Evolutionary conservation across 2,113 vertebrate species (phyloP), one percentile per base, ranked within the genome.

Genomic region (Chamaea fasciata): DNA sequence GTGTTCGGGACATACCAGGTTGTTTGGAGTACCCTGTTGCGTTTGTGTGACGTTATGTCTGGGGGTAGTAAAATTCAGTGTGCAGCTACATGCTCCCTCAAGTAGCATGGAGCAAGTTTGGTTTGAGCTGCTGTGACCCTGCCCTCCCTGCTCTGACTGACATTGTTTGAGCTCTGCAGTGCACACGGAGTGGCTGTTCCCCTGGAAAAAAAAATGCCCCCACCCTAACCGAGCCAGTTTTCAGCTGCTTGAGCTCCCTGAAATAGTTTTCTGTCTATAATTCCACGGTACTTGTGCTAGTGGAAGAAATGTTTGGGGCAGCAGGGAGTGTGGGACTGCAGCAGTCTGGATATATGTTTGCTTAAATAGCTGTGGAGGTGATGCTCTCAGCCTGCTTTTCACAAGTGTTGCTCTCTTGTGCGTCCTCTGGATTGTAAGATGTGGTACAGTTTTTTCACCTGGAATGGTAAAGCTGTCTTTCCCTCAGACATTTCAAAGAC

Each of bases 181-280:
- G 6, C 1, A 1, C 0, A 0, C 22, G 37, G 37, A 21, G 53
- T 27, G 37, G 37, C 44, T 46, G 53, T 62, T 56, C 33, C 7
- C 3, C 64, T 76, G 46, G 7, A 8, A 69, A 68, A 68, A 56
- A 46, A 37, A 41, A 44, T 42, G 4, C 24, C 9, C 9, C 6
- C 22, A 8, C 9, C 15, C 12, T 37, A 60, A 56, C 23, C 55
- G 55, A 59, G 63, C 24, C 33, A 26, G 8, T 95, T 80, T 76
- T 85, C 70, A 86, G 14, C 55, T 67, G 23, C 5, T 73, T 55
- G 86, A 46, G 71, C 42, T 86, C 28, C 31, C 50, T 73, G 46
- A 44, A 39, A 17, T 28, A 53, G 42, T 42, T 69, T 84, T 44
- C 17, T 39, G 5, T 22, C 5, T 47, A 3, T 75, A 0, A 1